phyloP scores from a whole-genome alignment of 2,797 vertebrate genomes.

The Xenops minutus region DNA sequence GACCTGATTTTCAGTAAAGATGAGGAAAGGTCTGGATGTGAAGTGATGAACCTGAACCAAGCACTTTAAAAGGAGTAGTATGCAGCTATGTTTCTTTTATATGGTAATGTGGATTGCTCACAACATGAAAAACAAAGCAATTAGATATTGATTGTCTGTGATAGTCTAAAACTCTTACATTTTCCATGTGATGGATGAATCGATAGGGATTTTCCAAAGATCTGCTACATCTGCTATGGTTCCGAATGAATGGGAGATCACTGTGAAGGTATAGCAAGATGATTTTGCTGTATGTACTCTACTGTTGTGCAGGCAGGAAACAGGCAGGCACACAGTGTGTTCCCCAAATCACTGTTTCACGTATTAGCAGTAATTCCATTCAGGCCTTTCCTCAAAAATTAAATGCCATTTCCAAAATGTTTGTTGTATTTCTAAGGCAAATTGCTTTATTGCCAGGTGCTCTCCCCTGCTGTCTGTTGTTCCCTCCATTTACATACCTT shows the following conservation, averaged over 20 bases:
- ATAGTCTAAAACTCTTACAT: background rate
- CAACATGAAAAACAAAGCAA: background rate
- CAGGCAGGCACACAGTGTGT: background rate
- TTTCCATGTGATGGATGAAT: background rate
- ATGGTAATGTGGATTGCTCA: background rate
- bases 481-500: background rate
- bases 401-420: background rate
- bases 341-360: background rate
- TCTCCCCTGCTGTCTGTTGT: background rate
- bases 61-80: background rate
- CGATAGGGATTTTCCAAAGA: background rate
- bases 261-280: background rate
- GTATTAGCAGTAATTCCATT: background rate
- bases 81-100: background rate
- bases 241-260: background rate
- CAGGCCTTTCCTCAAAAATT: background rate
- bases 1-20: background rate
- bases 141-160: background rate
- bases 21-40: background rate
- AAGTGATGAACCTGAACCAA: background rate
- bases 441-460: background rate
- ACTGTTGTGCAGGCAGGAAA: background rate
- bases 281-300: background rate
- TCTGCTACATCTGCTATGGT: background rate
- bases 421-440: background rate